These are phyloP conservation scores for Sarcophaga rosellei DNA, from an alignment of 2,888 invertebrate species.

Conservation along the genomic window DNA sequence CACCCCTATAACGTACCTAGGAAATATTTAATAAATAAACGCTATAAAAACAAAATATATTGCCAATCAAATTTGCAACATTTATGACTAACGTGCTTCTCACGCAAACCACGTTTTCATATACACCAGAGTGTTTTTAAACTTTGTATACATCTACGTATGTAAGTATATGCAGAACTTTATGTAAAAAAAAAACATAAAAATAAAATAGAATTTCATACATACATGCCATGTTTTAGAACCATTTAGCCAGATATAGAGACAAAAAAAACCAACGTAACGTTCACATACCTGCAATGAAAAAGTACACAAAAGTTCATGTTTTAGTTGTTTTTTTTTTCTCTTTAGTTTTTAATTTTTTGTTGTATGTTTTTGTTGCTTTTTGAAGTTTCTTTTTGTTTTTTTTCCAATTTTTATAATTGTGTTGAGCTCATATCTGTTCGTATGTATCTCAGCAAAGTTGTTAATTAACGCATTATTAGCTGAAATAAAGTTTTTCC, in stretches of 20 bases:
- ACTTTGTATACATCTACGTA: no score
- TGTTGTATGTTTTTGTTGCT: neutral
- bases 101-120: no score
- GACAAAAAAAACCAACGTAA: neutral
- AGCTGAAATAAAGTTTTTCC: conserved; percentile 57
- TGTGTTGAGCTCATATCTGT: neutral
- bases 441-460: conserved; percentile 51
- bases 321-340: conserved; percentile 39
- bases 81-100: no score
- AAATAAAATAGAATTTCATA: neutral
- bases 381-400: neutral
- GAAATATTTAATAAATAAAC: no score
- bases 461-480: conserved; percentile 68
- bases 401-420: neutral
- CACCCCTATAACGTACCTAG: no score
- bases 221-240: conserved; percentile 59
- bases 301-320: conserved; percentile 51
- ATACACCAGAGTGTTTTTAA: no score
- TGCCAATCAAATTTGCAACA: no score
- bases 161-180: neutral
- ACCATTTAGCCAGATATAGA: conserved; percentile 47
- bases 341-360: conserved; percentile 28
- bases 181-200: neutral
- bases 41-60: no score
- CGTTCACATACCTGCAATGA: conserved; percentile 63